Evolutionary conservation across 2,797 vertebrate species (phyloP).

Genomic region (Miichthys miiuy): DNA sequence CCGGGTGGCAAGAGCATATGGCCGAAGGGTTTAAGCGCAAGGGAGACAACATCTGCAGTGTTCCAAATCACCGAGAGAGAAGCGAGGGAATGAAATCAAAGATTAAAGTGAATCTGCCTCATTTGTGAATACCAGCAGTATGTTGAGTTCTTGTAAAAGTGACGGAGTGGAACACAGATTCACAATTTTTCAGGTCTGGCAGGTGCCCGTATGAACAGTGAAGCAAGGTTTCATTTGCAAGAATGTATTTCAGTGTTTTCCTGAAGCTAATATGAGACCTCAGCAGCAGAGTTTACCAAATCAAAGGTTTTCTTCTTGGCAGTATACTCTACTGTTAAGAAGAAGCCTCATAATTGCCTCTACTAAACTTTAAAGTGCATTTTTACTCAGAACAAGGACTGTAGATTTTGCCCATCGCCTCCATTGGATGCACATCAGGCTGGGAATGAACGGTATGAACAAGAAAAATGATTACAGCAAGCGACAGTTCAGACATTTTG

Average conservation of each 20-base stretch:
- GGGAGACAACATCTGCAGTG: slow-evolving; percentile 64
- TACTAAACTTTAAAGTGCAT: neutral
- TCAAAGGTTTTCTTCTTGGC: neutral
- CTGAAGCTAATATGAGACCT: neutral
- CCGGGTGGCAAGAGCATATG: slow-evolving; percentile 67
- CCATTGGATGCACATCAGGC: neutral
- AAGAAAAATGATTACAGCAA: neutral
- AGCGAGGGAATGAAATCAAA: slow-evolving; percentile 52
- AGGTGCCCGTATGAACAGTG: neutral
- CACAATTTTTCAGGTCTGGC: neutral
- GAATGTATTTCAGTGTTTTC: neutral
- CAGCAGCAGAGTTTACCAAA: neutral
- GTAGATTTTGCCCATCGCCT: neutral
- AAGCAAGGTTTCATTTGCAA: neutral
- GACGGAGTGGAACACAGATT: neutral
- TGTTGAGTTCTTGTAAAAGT: slow-evolving; percentile 26
- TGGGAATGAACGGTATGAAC: neutral
- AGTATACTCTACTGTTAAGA: neutral
- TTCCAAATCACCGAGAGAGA: slow-evolving; percentile 55
- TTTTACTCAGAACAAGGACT: neutral
- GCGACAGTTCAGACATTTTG: neutral
- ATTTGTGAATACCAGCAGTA: slow-evolving; percentile 25
- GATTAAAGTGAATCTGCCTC: slow-evolving; percentile 68
- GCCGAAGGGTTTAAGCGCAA: slow-evolving; percentile 61
- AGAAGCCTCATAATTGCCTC: neutral